A percentile compares a stretch with the other conserved stretches of the same genome.
Conservation (phyloP, 2,888 invertebrate genomes). For the Stomorhina lunata region DNA sequence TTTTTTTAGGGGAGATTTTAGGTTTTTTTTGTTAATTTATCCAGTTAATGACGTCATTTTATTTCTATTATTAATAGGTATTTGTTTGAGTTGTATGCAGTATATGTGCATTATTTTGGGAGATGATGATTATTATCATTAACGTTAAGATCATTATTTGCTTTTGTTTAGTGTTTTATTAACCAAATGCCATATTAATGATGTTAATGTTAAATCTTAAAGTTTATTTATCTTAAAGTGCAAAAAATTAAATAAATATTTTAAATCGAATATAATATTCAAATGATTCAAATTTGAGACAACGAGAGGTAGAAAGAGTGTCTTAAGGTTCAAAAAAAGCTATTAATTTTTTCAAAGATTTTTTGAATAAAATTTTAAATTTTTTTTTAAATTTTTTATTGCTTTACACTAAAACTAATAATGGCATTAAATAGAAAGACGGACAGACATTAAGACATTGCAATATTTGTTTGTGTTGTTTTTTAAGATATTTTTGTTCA, state of each 20-base stretch:
- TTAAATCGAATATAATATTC: not conserved
- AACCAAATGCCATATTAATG: constrained; percentile 18
- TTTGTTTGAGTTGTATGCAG: not conserved
- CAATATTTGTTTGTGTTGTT: constrained; percentile 23
- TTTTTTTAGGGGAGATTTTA: no score
- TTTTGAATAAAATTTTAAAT: no score
- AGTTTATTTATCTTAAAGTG: not conserved
- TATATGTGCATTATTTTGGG: not conserved
- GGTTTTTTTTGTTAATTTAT: not conserved
- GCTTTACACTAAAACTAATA: not conserved
- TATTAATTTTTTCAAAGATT: not conserved
- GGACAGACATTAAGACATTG: no score
- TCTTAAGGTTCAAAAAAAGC: not conserved
- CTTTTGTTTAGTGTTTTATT: constrained; percentile 3
- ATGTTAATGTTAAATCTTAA: constrained; percentile 15
- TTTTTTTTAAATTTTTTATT: no score
- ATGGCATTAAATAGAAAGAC: no score
- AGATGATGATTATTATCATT: not conserved
- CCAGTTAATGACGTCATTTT: not conserved
- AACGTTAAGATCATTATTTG: not conserved
- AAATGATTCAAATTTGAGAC: constrained; percentile 8
- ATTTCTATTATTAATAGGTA: not conserved
- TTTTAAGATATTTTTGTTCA: not conserved
- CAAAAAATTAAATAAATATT: constrained; percentile 1
- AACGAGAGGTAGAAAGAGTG: not conserved